These are phyloP conservation scores for Chascanopsetta lugubris DNA, from an alignment of 2,113 vertebrate species.

Conservation along the genomic window DNA sequence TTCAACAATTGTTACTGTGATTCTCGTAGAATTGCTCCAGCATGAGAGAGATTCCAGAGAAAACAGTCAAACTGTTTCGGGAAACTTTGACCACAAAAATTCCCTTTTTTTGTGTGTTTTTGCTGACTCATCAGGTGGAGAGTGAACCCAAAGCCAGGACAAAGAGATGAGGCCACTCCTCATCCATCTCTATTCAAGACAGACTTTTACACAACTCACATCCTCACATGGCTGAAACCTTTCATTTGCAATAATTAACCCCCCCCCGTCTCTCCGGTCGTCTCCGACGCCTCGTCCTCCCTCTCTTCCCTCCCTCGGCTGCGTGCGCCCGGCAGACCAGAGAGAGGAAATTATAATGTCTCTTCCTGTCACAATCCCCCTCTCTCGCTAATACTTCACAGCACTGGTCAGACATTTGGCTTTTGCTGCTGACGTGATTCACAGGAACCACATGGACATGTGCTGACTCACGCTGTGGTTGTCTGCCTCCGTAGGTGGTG, in stretches of 20 bases:
- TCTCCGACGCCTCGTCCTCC: too few species aligned
- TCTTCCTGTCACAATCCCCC: conserved; percentile 29
- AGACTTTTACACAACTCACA: conserved; percentile 14
- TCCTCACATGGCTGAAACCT: conserved; percentile 39
- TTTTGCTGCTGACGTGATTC: conserved; percentile 52
- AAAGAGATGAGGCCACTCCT: background rate
- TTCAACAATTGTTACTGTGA: too few species aligned
- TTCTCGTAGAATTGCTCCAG: too few species aligned
- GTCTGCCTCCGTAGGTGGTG: conserved; percentile 7
- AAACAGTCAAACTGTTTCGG: too few species aligned
- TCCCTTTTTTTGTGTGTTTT: background rate
- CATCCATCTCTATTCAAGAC: too few species aligned
- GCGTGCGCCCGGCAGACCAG: conserved; percentile 44
- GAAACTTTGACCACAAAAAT: too few species aligned
- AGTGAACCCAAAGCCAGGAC: too few species aligned
- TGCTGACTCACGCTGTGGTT: conserved; percentile 41
- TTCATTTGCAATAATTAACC: conserved; percentile 72
- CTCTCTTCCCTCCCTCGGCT: too few species aligned
- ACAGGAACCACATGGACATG: conserved; percentile 22
- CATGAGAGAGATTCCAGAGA: too few species aligned
- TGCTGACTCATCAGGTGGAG: too few species aligned
- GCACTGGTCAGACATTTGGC: conserved; percentile 33
- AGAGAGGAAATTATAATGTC: conserved; percentile 70
- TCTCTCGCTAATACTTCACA: conserved; percentile 34
- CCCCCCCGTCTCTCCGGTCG: too few species aligned